Evolutionary conservation across 2,797 vertebrate genomes (phyloP), one percentile per base, ranked within the genome.

Genomic region (Hippoglossus hippoglossus): DNA sequence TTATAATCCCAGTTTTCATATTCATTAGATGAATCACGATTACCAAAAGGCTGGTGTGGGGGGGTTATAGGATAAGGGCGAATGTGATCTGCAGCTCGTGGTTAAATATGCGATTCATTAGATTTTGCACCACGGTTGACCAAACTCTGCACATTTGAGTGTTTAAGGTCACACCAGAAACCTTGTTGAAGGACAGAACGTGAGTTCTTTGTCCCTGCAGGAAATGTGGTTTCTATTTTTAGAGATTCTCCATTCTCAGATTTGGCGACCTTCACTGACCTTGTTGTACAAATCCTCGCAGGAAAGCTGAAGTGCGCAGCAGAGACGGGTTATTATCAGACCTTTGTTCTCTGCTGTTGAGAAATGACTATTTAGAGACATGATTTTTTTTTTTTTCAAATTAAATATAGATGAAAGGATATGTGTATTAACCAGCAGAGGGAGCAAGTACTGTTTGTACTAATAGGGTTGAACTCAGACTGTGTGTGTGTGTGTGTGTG

Each of bases 391-490:
- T 19, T 5, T 46, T 22, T 24, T 61, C 2, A 46, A 65, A 67
- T 81, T 10, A 54, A 73, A 63, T 51, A 34, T 24, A 59, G 56
- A 79, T 80, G 34, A 76, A 77, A 72, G 19, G 49, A 26, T 60
- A 1, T 73, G 61, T 46, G 36, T 18, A 11, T 77, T 39, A 67
- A 64, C 92, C 91, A 91, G 92, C 83, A 93, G 92, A 91, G 89
- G 92, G 90, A 82, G 91, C 85, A 84, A 81, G 70, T 15, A 73
- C 57, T 39, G 11, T 77, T 82, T 64, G n/a, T 55, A 54, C 65
- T 36, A 71, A 76, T 53, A 46, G 36, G 44, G 49, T 50, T 65
- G 57, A 73, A 24, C 34, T 47, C 52, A 21, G 8, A 55, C 62
- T 31, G 67, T 22, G 71, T 49, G 25, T 63, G 21, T 28, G 67